Base-by-base conservation (phyloP, 2,888 invertebrate genomes). In the Zele albiditarsus region DNA sequence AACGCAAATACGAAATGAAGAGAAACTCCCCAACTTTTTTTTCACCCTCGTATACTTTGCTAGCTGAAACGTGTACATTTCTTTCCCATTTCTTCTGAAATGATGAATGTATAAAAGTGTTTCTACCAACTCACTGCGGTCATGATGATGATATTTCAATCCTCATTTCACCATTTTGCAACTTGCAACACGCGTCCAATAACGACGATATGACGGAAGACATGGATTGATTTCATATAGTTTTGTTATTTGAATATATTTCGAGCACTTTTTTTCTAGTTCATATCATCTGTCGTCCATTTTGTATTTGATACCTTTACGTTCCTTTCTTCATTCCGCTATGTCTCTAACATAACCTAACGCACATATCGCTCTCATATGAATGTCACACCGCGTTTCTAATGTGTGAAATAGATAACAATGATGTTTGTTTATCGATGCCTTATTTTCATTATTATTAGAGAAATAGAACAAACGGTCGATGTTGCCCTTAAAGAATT, bases 51-150 rank as follows among this genome's bases (percentile, higher is more conserved):
- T 2, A 38, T 38, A 38, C 38, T 38, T 12, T 38, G 0, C 2
- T 12, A 38, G 10, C 12, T 38, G 38, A 6, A 8, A 8, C 0
- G 38, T 38, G 12, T 38, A 38, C 38, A 12, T 38, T 5, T 38
- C 2, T 38, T 38, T 12, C 12, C 12, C 2, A 1, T 57, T 38
- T 38, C 66, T 6, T 8, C 14, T 0, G 14, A 42, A 28, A 16
- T 14, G 25, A 28, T n/a, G 23, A 66, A 66, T 31, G 14, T n/a
- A 31, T 33, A 38, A 28, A n/a, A 0, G 25, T 14, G 66, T 23
- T n/a, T 69, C 28, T 66, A 27, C 63, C 0, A 67, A 76, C 76
- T 76, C 28, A 76, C 76, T 57, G 42, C 66, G 73, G 76, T 76
- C 76, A 76, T 73, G 63, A 73, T 73, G 63, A 73, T 60, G 58